Evolutionary conservation across 2,888 invertebrate genomes (phyloP).

Genomic region (Rhopalosiphum nymphaeae): DNA sequence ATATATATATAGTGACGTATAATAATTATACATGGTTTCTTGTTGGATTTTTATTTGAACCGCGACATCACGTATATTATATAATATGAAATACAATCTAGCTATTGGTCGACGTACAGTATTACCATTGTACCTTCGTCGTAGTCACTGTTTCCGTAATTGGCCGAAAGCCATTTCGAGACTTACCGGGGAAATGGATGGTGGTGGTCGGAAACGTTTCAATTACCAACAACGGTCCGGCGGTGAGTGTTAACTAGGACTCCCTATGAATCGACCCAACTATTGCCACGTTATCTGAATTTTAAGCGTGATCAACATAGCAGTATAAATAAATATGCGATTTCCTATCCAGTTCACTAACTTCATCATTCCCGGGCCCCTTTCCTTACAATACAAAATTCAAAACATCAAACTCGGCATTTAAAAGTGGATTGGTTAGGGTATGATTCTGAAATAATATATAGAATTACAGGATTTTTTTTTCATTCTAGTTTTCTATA

Average conservation of each 20-base stretch:
- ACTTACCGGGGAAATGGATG: neutral
- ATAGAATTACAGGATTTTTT: neutral
- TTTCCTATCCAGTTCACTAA: neutral
- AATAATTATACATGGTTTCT: neutral
- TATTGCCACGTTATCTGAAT: neutral
- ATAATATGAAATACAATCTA: neutral
- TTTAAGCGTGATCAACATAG: neutral
- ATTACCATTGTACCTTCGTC: neutral
- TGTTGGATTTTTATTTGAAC: neutral
- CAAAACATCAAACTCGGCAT: neutral
- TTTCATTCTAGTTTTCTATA: neutral
- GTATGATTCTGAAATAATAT: neutral
- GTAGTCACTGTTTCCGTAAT: neutral
- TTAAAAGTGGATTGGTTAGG: neutral
- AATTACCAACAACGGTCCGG: slow-evolving; percentile 32
- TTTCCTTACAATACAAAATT: neutral
- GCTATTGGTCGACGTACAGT: neutral
- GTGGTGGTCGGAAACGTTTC: slow-evolving; percentile 35
- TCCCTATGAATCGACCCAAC: neutral
- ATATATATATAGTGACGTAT: neutral
- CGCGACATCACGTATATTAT: neutral
- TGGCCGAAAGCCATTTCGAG: neutral
- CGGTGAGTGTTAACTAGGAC: slow-evolving; percentile 27
- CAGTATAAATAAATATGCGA: neutral
- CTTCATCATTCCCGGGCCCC: neutral